Evolutionary conservation across 2,113 vertebrate species (phyloP).

Genomic region (Ageneiosus marmoratus): DNA sequence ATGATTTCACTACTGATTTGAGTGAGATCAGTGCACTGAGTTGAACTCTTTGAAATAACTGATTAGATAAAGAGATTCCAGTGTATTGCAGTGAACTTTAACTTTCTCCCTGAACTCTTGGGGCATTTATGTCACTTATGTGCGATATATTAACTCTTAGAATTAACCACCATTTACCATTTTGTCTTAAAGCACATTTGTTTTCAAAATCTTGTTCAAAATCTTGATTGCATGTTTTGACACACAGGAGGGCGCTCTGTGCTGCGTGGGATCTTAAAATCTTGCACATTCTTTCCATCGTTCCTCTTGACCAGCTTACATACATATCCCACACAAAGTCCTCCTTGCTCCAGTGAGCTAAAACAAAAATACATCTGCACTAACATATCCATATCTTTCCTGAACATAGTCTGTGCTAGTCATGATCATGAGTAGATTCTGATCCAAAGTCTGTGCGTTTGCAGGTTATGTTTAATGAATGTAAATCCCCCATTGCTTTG

Average conservation of each 20-base stretch:
- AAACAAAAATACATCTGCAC: background rate
- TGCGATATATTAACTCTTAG: no score
- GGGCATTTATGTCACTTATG: background rate
- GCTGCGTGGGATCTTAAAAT: background rate
- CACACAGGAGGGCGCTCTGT: background rate
- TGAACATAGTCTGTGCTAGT: background rate
- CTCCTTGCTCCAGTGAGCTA: background rate
- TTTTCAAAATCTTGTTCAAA: background rate
- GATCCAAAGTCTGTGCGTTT: background rate
- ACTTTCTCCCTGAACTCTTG: background rate
- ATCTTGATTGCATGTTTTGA: background rate
- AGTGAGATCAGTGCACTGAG: background rate
- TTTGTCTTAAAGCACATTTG: background rate
- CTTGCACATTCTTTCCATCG: background rate
- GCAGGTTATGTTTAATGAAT: background rate
- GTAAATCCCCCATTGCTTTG: background rate
- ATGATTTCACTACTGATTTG: background rate
- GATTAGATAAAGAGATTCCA: background rate
- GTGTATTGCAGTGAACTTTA: background rate
- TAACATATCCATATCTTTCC: background rate
- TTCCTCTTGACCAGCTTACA: background rate
- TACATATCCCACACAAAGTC: background rate
- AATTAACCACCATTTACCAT: background rate
- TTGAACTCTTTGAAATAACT: background rate
- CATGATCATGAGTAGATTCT: background rate